These are phyloP conservation scores for Sympetrum striolatum DNA, from an alignment of 2,888 invertebrate genomes.

Conservation along the genomic window DNA sequence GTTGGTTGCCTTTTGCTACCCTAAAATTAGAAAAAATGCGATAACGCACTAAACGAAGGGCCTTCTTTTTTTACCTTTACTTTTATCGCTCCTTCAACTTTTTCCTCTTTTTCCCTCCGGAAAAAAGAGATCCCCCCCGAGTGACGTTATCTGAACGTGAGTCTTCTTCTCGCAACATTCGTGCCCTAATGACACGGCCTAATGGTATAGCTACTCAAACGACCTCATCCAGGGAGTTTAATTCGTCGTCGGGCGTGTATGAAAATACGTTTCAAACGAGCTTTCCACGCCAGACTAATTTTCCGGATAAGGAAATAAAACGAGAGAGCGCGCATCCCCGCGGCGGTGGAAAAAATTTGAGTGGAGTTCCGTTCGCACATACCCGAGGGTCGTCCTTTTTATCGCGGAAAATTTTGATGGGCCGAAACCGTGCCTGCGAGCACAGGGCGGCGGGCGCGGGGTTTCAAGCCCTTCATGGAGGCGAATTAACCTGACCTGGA, in stretches of 20 bases:
- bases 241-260: background rate
- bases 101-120: no score
- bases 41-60: background rate
- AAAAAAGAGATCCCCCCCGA: background rate
- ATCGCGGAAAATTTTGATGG: no score
- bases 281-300: no score
- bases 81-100: background rate
- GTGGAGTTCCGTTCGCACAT: no score
- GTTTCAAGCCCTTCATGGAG: background rate
- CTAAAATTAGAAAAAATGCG: background rate
- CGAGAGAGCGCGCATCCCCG: no score
- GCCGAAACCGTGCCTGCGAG: no score
- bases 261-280: no score
- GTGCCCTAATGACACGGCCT: conserved; percentile 19
- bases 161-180: background rate
- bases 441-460: no score
- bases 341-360: no score
- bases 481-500: background rate
- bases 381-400: no score
- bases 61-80: background rate
- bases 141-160: background rate
- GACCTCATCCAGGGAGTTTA: background rate
- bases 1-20: background rate
- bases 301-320: no score
- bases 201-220: background rate